These are phyloP conservation scores for Petrosia ficiformis DNA, from an alignment of 37 sponge, comb jelly and placozoan species.

Conservation along the genomic window DNA sequence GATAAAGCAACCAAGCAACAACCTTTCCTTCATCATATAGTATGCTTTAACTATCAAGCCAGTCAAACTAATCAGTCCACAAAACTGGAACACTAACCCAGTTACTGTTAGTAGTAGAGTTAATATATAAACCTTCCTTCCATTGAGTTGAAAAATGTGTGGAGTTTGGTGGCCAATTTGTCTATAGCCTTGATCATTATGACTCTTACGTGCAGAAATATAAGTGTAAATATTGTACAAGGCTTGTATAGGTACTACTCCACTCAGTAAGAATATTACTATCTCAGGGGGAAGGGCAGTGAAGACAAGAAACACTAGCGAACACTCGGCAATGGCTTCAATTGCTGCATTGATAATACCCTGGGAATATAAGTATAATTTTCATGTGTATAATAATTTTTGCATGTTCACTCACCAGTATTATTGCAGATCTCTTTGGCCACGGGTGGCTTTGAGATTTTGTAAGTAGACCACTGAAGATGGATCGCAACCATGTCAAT, in stretches of 20 bases:
- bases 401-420: conserved; percentile 25
- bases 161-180: neutral
- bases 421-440: conserved; percentile 49
- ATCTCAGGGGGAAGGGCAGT: conserved; percentile 30
- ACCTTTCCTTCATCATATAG: neutral
- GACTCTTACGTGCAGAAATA: neutral
- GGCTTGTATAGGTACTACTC: conserved; percentile 38
- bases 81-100: neutral
- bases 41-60: neutral
- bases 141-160: neutral
- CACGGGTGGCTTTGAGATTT: conserved; percentile 70
- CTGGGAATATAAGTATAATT: conserved; percentile 5
- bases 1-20: neutral
- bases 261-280: conserved; percentile 38
- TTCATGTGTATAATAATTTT: neutral
- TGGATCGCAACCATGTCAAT: conserved; percentile 49
- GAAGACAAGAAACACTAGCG: conserved; percentile 38
- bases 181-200: no score
- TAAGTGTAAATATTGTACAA: neutral
- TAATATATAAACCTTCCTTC: neutral
- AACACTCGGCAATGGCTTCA: conserved; percentile 44
- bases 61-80: neutral
- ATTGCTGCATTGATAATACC: conserved; percentile 15
- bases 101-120: neutral
- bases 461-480: conserved; percentile 59